phyloP scores from a whole-genome alignment of 2,113 vertebrate species.

The Engraulis encrasicolus region DNA sequence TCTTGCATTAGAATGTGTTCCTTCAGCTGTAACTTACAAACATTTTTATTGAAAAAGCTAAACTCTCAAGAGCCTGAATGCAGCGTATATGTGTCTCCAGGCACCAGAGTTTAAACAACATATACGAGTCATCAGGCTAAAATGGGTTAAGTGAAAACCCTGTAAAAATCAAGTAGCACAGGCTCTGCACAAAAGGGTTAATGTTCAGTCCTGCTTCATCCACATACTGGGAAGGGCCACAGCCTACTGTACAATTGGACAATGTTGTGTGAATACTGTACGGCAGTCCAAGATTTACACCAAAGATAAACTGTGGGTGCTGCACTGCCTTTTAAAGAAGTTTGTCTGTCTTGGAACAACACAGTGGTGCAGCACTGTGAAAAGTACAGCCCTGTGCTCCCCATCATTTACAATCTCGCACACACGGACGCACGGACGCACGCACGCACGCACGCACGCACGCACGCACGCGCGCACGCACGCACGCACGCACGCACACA shows the following conservation, averaged over 20 bases:
- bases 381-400: not conserved
- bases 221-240: not conserved
- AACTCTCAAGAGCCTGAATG: no score
- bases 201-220: not conserved
- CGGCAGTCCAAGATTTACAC: not conserved
- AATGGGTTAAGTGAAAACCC: no score
- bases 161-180: not conserved
- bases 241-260: not conserved
- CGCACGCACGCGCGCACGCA: not conserved
- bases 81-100: no score
- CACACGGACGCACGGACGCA: not conserved
- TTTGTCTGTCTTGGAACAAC: not conserved
- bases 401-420: not conserved
- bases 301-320: not conserved
- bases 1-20: no score
- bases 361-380: not conserved
- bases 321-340: constrained; percentile 11
- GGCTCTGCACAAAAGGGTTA: not conserved
- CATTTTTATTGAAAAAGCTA: no score
- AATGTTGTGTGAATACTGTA: not conserved
- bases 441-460: not conserved
- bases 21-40: no score
- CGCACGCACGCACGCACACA: no score
- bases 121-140: no score
- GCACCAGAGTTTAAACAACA: no score